Percentiles rank a stretch among this genome's conserved stretches.
phyloP scores from a whole-genome alignment of 2,797 vertebrate species.

The Decapterus maruadsi region DNA sequence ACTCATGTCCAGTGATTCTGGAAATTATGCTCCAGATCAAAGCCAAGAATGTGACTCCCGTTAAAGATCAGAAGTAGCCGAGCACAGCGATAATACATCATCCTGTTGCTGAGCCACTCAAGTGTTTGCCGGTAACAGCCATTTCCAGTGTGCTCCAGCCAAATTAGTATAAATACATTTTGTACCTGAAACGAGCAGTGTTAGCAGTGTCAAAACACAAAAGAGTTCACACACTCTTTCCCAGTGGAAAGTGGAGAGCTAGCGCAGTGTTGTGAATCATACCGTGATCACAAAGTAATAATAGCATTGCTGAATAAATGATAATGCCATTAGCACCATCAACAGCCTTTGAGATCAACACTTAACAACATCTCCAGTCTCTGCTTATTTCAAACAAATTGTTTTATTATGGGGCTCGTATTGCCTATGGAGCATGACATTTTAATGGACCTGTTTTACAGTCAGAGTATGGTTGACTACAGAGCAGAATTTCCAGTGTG shows the following conservation, averaged over 20 bases:
- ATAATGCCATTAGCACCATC: conserved; percentile 56
- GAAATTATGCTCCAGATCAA: conserved; percentile 47
- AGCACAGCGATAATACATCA: conserved; percentile 48
- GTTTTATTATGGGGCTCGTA: conserved; percentile 54
- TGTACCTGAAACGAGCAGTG: conserved; percentile 38
- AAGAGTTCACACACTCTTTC: conserved; percentile 17
- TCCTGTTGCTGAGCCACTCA: conserved; percentile 49
- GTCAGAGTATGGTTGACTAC: conserved; percentile 34
- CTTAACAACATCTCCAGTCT: conserved; percentile 43
- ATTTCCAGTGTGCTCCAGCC: conserved; percentile 34
- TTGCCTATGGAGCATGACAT: conserved; percentile 44
- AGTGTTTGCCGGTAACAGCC: conserved; percentile 44
- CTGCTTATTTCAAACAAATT: conserved; percentile 45
- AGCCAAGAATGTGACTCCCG: conserved; percentile 43
- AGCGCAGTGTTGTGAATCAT: conserved; percentile 31
- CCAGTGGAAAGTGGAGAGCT: conserved; percentile 18
- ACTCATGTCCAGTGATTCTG: conserved; percentile 30
- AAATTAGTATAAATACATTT: conserved; percentile 48
- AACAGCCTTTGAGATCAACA: conserved; percentile 42
- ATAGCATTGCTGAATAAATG: conserved; percentile 47
- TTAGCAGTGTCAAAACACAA: conserved; percentile 50
- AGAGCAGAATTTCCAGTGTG: conserved; percentile 26
- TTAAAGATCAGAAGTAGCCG: conserved; percentile 47
- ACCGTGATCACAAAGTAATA: conserved; percentile 50
- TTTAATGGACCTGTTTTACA: conserved; percentile 52